Conservation (phyloP, 2,888 invertebrate species). For the Lepas anatifera region DNA sequence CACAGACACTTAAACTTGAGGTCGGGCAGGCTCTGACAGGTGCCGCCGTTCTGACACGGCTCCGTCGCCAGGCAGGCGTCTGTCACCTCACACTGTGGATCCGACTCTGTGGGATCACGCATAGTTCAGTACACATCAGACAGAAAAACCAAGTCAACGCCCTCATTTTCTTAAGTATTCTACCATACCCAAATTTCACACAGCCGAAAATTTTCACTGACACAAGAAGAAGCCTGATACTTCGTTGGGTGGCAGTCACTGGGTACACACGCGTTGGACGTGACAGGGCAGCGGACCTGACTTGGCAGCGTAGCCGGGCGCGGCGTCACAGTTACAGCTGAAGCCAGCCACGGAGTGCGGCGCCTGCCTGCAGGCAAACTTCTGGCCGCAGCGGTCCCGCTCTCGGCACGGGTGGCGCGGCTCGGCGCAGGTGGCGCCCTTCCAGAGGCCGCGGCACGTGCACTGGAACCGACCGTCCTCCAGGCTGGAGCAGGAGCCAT, state of each 20-base stretch:
- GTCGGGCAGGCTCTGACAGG: background rate
- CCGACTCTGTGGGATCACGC: too few relatives aligned
- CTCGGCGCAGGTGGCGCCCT: background rate
- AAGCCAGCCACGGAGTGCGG: background rate
- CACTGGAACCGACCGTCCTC: background rate
- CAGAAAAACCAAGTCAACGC: too few relatives aligned
- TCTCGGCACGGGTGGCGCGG: background rate
- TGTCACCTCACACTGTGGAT: background rate
- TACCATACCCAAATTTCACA: too few relatives aligned
- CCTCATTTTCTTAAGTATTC: too few relatives aligned
- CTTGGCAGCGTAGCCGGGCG: background rate
- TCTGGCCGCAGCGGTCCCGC: background rate
- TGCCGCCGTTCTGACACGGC: background rate
- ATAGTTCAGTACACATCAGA: too few relatives aligned
- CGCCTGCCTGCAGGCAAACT: background rate
- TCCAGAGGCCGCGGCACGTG: background rate
- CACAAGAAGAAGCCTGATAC: too few relatives aligned
- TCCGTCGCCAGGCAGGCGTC: background rate
- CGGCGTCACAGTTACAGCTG: constrained; percentile 1
- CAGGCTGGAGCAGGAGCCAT: background rate
- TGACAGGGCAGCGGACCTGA: too few relatives aligned
- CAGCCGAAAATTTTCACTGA: too few relatives aligned
- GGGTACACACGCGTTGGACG: too few relatives aligned
- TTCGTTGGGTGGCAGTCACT: too few relatives aligned
- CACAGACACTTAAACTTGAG: background rate